These are phyloP conservation scores for Cetonia aurata DNA, from an alignment of 2,888 invertebrate genomes.

Conservation along the genomic window DNA sequence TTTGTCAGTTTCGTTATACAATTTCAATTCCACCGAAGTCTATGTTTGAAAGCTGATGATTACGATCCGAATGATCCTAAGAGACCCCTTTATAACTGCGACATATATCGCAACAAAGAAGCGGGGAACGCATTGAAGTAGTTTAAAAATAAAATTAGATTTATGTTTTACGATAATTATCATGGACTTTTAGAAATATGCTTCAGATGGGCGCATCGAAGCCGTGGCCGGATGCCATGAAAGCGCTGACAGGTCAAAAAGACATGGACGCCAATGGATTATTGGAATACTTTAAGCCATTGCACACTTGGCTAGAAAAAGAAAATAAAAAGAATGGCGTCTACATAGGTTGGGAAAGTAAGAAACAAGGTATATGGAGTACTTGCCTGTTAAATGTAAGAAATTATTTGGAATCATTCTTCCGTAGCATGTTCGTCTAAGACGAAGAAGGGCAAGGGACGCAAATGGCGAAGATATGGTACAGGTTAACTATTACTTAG, in stretches of 20 bases:
- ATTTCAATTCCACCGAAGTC: conserved; percentile 84
- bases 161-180: neutral
- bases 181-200: conserved; percentile 70
- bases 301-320: conserved; percentile 79
- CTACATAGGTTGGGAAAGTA: conserved; percentile 73
- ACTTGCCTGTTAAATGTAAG: neutral
- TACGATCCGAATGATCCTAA: conserved; percentile 77
- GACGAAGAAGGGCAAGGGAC: neutral
- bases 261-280: conserved; percentile 82
- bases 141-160: conserved; percentile 28
- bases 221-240: conserved; percentile 90
- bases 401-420: neutral
- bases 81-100: conserved; percentile 85
- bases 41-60: conserved; percentile 84
- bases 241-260: conserved; percentile 81
- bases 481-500: no score
- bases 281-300: conserved; percentile 84
- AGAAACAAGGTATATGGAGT: conserved; percentile 53
- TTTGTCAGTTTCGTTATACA: conserved; percentile 85
- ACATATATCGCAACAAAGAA: conserved; percentile 83
- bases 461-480: neutral
- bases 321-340: conserved; percentile 80
- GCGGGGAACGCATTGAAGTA: conserved; percentile 82
- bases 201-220: conserved; percentile 79
- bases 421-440: conserved; percentile 4